Evolutionary conservation across 2,797 vertebrate species (phyloP).

Genomic region (Rhadinocentrus ornatus): DNA sequence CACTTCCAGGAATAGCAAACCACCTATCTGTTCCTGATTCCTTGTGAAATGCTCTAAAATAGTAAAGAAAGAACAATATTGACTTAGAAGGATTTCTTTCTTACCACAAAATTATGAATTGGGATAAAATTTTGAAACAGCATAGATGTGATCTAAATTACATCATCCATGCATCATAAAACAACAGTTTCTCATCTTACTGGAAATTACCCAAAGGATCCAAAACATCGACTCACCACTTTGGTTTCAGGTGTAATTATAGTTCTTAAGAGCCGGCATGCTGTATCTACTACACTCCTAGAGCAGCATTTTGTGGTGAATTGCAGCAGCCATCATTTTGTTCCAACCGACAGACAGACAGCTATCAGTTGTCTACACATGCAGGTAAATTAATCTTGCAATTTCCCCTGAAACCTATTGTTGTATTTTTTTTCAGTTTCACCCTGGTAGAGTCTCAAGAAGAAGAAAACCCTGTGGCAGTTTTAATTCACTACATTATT

Average conservation of each 20-base stretch:
- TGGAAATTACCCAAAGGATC: neutral
- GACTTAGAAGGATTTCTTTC: neutral
- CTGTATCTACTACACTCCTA: neutral
- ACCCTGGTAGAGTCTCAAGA: constrained; percentile 33
- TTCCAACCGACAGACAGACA: neutral
- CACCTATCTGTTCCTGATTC: neutral
- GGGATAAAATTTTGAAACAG: too few relatives aligned
- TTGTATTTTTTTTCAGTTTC: constrained; percentile 29
- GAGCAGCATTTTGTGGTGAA: constrained; percentile 10
- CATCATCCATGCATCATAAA: too few relatives aligned
- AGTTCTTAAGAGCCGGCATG: neutral
- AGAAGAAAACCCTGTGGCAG: constrained; percentile 47
- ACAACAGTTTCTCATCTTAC: neutral
- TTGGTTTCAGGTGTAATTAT: constrained; percentile 17
- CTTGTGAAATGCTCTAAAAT: too few relatives aligned
- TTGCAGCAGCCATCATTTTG: constrained; percentile 23
- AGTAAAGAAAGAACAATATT: too few relatives aligned
- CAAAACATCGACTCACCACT: constrained; percentile 13
- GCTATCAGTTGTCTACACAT: constrained; percentile 24
- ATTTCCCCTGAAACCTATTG: constrained; percentile 22
- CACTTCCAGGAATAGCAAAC: neutral
- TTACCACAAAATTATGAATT: neutral
- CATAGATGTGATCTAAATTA: too few relatives aligned
- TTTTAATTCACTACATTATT: constrained; percentile 69
- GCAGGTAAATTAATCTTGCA: constrained; percentile 45